phyloP scores from a whole-genome alignment of 2,888 invertebrate genomes.

The Thecophora atra region DNA sequence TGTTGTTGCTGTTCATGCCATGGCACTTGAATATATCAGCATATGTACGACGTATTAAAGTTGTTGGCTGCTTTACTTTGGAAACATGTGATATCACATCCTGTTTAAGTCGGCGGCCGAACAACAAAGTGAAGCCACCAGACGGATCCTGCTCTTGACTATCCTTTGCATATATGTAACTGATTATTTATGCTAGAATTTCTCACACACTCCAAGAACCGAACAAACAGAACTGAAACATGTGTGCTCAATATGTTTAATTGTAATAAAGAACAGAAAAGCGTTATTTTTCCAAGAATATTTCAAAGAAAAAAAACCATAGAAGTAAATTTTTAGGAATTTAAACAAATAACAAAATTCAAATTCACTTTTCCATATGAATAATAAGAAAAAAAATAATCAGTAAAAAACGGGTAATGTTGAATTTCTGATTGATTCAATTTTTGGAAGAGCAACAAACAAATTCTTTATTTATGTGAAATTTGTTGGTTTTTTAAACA shows the following conservation, averaged over 20 bases:
- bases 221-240: constrained; percentile 12
- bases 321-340: no score
- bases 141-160: not conserved
- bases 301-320: no score
- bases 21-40: constrained; percentile 15
- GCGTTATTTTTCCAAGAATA: not conserved
- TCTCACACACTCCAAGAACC: constrained; percentile 12
- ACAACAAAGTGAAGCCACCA: constrained; percentile 3
- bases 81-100: constrained; percentile 25
- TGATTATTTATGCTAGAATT: constrained; percentile 20
- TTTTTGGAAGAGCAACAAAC: no score
- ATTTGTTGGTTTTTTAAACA: no score
- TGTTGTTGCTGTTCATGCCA: constrained; percentile 8
- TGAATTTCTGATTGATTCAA: no score
- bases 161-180: not conserved
- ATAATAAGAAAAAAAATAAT: not conserved
- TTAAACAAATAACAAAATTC: no score
- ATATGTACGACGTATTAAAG: no score
- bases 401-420: not conserved
- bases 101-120: constrained; percentile 14
- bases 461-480: no score
- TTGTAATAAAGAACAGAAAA: no score
- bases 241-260: constrained; percentile 39
- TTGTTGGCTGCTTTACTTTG: not conserved
- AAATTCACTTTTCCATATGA: no score